Evolutionary conservation across 2,888 invertebrate species (phyloP).

Genomic region (Argyra leucocephala): DNA sequence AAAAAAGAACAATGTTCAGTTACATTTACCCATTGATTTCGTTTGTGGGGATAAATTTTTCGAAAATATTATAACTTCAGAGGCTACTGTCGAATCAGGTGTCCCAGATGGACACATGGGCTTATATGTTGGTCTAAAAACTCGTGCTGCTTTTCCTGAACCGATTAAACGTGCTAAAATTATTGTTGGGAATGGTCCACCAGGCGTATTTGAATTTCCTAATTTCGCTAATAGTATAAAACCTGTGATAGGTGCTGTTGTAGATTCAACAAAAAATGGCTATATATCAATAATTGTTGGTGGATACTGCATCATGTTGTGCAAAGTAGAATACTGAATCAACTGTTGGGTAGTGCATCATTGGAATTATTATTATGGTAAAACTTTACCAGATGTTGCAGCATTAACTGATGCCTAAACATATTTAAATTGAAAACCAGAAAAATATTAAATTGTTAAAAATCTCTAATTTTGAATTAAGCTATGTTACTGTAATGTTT

Average conservation of each 20-base stretch:
- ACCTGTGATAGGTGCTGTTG: slow-evolving; percentile 86
- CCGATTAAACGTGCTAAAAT: slow-evolving; percentile 84
- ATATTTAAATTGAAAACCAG: too few species aligned
- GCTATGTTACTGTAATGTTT: too few species aligned
- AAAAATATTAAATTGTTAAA: too few species aligned
- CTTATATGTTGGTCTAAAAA: slow-evolving; percentile 85
- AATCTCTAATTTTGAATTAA: too few species aligned
- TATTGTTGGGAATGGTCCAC: slow-evolving; percentile 99
- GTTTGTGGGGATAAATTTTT: slow-evolving; percentile 91
- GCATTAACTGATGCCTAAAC: too few species aligned
- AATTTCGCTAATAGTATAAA: slow-evolving; percentile 86
- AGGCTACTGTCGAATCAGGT: too few species aligned
- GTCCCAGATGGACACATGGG: slow-evolving; percentile 94
- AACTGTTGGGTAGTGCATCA: slow-evolving; percentile 85
- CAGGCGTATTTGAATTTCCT: slow-evolving; percentile 97
- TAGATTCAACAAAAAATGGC: too few species aligned
- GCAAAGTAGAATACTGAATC: slow-evolving; percentile 94
- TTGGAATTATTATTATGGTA: slow-evolving; percentile 84
- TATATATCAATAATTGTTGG: slow-evolving; percentile 83
- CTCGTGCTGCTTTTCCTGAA: slow-evolving; percentile 66
- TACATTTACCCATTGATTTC: slow-evolving; percentile 93
- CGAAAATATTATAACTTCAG: slow-evolving; percentile 77
- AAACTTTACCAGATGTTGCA: slow-evolving; percentile 78
- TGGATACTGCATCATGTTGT: slow-evolving; percentile 94
- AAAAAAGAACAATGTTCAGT: slow-evolving; percentile 72